Conservation (phyloP, 2,888 invertebrate species). For the Pteria penguin region DNA sequence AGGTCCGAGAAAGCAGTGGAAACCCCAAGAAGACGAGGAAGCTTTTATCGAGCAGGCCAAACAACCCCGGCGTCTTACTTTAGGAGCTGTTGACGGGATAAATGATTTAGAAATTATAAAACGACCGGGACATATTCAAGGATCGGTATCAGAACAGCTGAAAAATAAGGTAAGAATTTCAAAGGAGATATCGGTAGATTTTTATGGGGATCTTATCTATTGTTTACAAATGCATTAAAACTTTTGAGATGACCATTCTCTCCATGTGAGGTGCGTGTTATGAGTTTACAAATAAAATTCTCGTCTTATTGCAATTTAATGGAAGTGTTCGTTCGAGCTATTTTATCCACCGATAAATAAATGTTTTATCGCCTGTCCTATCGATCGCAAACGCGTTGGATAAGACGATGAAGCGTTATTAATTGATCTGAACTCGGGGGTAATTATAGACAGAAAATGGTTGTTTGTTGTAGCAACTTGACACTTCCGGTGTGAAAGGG, state of each 20-base stretch:
- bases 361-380: too few species aligned
- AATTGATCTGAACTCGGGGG: too few species aligned
- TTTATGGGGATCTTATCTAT: neutral
- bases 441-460: conserved; percentile 63
- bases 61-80: conserved; percentile 69
- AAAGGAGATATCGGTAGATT: neutral
- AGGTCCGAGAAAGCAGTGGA: conserved; percentile 59
- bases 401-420: too few species aligned
- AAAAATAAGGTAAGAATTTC: conserved; percentile 73
- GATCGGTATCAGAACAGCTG: conserved; percentile 57
- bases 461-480: conserved; percentile 74
- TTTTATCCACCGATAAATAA: too few species aligned
- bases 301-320: too few species aligned
- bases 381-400: too few species aligned
- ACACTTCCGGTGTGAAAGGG: conserved; percentile 57
- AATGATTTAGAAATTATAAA: conserved; percentile 61
- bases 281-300: too few species aligned
- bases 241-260: neutral
- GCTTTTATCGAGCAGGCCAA: conserved; percentile 58
- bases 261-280: neutral
- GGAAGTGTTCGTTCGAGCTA: too few species aligned
- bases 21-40: conserved; percentile 51
- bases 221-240: neutral
- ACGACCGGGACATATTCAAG: conserved; percentile 58
- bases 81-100: conserved; percentile 74